phyloP scores from a whole-genome alignment of 2,888 invertebrate genomes.

The Ochropleura plecta region DNA sequence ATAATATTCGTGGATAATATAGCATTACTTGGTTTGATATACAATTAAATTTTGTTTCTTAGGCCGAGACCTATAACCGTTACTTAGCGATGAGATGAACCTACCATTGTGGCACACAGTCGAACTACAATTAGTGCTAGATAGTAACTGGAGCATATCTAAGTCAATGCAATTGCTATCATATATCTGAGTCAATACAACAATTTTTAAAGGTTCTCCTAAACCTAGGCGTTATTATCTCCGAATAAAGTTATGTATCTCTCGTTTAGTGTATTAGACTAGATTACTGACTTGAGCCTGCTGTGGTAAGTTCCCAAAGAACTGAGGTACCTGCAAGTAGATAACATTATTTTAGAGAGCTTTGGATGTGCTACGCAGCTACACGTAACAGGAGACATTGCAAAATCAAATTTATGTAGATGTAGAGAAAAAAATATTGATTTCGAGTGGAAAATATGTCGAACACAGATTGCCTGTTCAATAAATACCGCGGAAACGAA shows the following conservation, averaged over 20 bases:
- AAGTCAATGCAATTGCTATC: neutral
- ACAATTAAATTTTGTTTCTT: neutral
- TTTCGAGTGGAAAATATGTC: too few species aligned
- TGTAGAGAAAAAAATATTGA: too few species aligned
- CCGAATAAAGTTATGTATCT: conserved; percentile 17
- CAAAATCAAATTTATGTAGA: too few species aligned
- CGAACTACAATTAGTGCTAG: neutral
- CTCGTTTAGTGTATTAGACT: conserved; percentile 49
- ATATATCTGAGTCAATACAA: neutral
- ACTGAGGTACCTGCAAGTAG: conserved; percentile 38
- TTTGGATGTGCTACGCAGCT: too few species aligned
- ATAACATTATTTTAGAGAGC: neutral
- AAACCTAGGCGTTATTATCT: neutral
- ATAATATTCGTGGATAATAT: neutral
- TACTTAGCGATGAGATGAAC: neutral
- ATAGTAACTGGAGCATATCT: neutral
- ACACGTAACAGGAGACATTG: too few species aligned
- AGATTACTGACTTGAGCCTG: conserved; percentile 44
- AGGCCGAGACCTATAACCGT: neutral
- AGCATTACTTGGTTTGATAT: neutral
- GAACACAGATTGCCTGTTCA: too few species aligned
- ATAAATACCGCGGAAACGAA: too few species aligned
- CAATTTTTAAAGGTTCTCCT: neutral
- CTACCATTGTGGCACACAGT: neutral
- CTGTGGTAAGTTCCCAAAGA: neutral